phyloP scores from a whole-genome alignment of 2,797 vertebrate species.

The Lutjanus argentimaculatus region DNA sequence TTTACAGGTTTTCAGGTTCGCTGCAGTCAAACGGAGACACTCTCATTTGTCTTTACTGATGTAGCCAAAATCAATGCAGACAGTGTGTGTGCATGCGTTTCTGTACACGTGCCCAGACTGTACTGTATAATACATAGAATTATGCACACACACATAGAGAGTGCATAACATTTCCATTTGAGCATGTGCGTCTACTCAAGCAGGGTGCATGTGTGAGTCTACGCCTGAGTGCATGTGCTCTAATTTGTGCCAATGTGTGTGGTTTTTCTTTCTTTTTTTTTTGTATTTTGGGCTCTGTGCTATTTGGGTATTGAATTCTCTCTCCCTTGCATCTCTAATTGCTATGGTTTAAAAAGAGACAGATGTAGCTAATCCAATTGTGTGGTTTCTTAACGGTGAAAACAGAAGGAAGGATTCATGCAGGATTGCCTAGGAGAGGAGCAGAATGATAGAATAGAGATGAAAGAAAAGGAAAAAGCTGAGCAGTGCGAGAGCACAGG shows the following conservation, averaged over 20 bases:
- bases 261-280: slow-evolving; percentile 25
- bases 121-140: slow-evolving; percentile 58
- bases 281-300: slow-evolving; percentile 53
- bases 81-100: slow-evolving; percentile 45
- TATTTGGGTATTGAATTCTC: slow-evolving; percentile 77
- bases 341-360: slow-evolving; percentile 84
- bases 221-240: slow-evolving; percentile 45
- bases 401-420: slow-evolving; percentile 76
- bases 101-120: slow-evolving; percentile 36
- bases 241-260: slow-evolving; percentile 57
- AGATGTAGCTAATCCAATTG: slow-evolving; percentile 86
- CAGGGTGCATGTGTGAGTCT: slow-evolving; percentile 42
- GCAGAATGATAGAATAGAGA: slow-evolving; percentile 75
- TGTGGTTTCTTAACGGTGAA: slow-evolving; percentile 78
- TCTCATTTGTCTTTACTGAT: slow-evolving; percentile 46
- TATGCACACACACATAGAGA: slow-evolving; percentile 27
- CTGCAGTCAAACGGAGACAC: slow-evolving; percentile 42
- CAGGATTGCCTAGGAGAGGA: slow-evolving; percentile 71
- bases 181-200: slow-evolving; percentile 42
- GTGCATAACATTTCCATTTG: slow-evolving; percentile 43
- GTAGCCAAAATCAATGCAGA: slow-evolving; percentile 60
- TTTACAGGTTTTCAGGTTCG: slow-evolving; percentile 50
- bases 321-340: slow-evolving; percentile 80
- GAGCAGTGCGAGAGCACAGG: slow-evolving; percentile 65
- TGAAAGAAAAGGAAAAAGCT: slow-evolving; percentile 74